These are phyloP conservation scores for Copidosoma aretas DNA, from an alignment of 2,888 invertebrate species.

Conservation along the genomic window DNA sequence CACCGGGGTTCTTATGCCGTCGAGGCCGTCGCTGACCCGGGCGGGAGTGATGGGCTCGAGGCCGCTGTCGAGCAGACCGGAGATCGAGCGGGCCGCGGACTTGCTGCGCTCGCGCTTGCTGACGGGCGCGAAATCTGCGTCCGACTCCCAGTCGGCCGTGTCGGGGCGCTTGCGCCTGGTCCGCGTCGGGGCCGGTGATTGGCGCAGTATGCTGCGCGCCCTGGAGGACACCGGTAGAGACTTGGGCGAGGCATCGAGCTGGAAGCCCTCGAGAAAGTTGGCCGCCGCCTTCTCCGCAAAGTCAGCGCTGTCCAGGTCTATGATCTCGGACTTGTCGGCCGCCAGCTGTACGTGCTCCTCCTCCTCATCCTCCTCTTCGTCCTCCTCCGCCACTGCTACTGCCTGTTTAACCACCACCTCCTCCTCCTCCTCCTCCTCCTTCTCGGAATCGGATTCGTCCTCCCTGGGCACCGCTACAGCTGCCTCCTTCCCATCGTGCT, in stretches of 20 bases:
- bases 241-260: slow-evolving; percentile 8
- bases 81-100: neutral
- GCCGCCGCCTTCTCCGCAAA: slow-evolving; percentile 24
- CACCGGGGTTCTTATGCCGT: slow-evolving; percentile 60
- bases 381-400: slow-evolving; percentile 60
- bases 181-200: neutral
- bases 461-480: slow-evolving; percentile 30
- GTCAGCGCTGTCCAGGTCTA: slow-evolving; percentile 31
- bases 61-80: slow-evolving; percentile 50
- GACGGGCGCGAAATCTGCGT: slow-evolving; percentile 57
- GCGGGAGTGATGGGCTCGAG: slow-evolving; percentile 59
- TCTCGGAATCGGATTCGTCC: slow-evolving; percentile 43
- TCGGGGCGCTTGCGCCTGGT: slow-evolving; percentile 11
- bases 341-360: slow-evolving; percentile 5
- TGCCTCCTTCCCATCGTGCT: slow-evolving; percentile 36
- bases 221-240: no score
- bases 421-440: slow-evolving; percentile 58
- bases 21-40: slow-evolving; percentile 51
- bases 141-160: slow-evolving; percentile 55
- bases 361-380: slow-evolving; percentile 47
- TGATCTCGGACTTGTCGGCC: slow-evolving; percentile 16
- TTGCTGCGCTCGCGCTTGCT: slow-evolving; percentile 54
- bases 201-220: no score
- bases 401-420: no score
- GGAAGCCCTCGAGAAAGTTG: slow-evolving; percentile 21